Evolutionary conservation across 1,140 invertebrate genomes (phyloP), one percentile per base, ranked within the genome.

Genomic region (Apis cerana): DNA sequence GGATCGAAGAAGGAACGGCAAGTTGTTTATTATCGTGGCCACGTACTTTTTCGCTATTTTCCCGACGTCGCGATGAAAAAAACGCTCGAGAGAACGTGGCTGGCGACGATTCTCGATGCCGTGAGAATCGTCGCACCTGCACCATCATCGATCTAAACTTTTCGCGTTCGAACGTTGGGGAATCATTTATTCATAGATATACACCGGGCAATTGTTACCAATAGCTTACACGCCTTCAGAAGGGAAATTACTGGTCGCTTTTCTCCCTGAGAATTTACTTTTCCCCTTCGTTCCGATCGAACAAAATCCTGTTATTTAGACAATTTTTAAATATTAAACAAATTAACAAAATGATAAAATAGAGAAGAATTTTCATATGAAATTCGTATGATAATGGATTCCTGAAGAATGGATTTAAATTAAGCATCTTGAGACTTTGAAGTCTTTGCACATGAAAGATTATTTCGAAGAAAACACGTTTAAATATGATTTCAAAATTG

Each of bases 161-260:
- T 87, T 83, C 75, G 68, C 72, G 65, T 86, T 74, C 79, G 85
- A 84, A 87, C 86, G 82, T 84, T 76, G 64, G 64, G 61, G 68
- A 59, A 87, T 88, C 85, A 87, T 64, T 88, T 87, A 88, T 88
- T 88, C 86, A 88, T 88, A 77, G 62, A 72, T n/a, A 59, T 72
- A 87, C 72, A 72, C 72, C 56, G 59, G 33, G 74, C 74, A 54
- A 84, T 88, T 87, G 84, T 83, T 87, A 58, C 70, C 74, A 61
- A 52, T 33, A 58, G 65, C 48, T 61, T 52, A 64, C 62, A 76
- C 69, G 61, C 61, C 50, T 56, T 56, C 48, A 43, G 50, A 9
- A 81, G 80, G 52, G 43, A 81, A 81, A 81, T 81, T 81, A 76
- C 72, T 17, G 7, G 21, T 27, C 43, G 27, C 21, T 54, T 9